Base-by-base conservation (phyloP, 2,113 vertebrate species). In the Elgaria multicarinata region DNA sequence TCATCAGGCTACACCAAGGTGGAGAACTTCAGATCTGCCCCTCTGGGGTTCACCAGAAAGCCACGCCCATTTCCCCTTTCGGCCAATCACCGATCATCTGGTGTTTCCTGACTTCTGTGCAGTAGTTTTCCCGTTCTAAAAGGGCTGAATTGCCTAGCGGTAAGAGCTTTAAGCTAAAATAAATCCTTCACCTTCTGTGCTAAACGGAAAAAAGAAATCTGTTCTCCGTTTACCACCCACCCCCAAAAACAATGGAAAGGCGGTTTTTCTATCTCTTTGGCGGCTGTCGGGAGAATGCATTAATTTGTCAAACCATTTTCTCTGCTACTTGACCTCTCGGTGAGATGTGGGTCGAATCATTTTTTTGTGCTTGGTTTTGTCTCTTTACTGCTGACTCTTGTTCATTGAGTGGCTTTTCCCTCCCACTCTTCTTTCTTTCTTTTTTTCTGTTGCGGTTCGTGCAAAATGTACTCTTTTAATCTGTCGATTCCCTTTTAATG, bases 401-500 rank as follows among this genome's bases (percentile, higher is more conserved):
- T 91, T 94, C 83, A 88, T 83, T 79, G 89, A 89, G 72, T 77
- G 62, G 72, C 89, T 89, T 80, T 69, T 86, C 28, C 44, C 44
- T 80, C 24, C 9, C 2, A n/a, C n/a, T n/a, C n/a, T n/a, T n/a
- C n/a, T n/a, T n/a, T 76, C 10, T 14, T 36, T 6, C 3, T 46
- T 46, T n/a, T n/a, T 26, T 7, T 4, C 28, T 42, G 81, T 13
- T 26, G 46, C 86, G 7, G 3, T 79, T 86, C 50, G 1, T 77
- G 66, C 80, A 89, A 92, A 95, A 91, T 87, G 67, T 75, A 75
- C 86, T 92, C 0, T 0, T 87, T 93, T 92, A 88, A 93, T 94
- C 90, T 93, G 90, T 94, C 69, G 50, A 86, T 95, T 93, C 87
- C 16, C 86, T 92, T 92, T 93, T 92, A 83, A 91, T 92, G 62